Base-by-base conservation (phyloP, 2,888 invertebrate species). In the Archips xylosteana region DNA sequence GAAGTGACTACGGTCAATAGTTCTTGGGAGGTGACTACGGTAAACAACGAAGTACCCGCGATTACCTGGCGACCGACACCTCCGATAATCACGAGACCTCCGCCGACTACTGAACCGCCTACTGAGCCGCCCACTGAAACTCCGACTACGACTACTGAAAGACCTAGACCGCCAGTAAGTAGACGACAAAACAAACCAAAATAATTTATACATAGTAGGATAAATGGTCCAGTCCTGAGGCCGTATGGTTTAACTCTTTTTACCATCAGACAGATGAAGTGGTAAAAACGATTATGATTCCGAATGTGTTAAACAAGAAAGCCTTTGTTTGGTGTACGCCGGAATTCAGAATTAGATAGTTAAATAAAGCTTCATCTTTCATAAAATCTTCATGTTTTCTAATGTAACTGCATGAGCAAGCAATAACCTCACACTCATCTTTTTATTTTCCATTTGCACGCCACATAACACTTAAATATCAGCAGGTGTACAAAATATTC, bases 91-190 rank as follows among this genome's bases (percentile, higher is more conserved):
- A 39, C 70, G 23, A 57, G 6, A 47, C 51, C 60, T 23, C 62
- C 49, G 51, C 62, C 49, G 47, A n/a, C 64, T 23, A 45, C 62
- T 62, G 39, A 57, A 9, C 73, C 77, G 6, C 76, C 78, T n/a
- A 75, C 78, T 32, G 66, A 49, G 77, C 0, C 39, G 6, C 39
- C 39, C 39, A 63, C 75, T 9, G 54, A 42, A 32, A n/a, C 42
- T 2, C 70, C 79, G 1, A 76, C 79, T 2, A 75, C 79, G 9
- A 65, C 71, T 0, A 63, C 78, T 34, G 49, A 75, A n/a, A 74
- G 70, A 6, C 75, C 77, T 6, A 70, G 74, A 45, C 79, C 75
- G 51, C 39, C 61, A 71, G 76, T 76, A 65, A 76, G 76, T 71
- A 9, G 32, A 15, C 4, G 10, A 4, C 15, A 34, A 62, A 32